Evolutionary conservation across 2,113 vertebrate species (phyloP).

Genomic region (Amblyornis subalaris): DNA sequence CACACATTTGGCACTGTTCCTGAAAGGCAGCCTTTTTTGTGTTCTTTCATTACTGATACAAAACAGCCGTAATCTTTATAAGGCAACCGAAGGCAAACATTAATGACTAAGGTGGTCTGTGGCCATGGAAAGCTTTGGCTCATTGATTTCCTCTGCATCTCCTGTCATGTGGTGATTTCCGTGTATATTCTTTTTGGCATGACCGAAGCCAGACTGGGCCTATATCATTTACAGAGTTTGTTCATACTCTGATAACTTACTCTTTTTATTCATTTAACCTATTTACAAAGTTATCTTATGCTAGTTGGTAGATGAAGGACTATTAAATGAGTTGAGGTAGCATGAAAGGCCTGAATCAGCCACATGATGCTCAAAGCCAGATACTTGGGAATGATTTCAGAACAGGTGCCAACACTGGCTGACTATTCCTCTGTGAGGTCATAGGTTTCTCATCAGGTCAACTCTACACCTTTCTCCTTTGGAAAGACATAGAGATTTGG

Average conservation of each 20-base stretch:
- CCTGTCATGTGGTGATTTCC: neutral
- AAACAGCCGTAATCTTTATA: neutral
- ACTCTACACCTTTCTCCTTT: neutral
- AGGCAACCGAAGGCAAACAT: neutral
- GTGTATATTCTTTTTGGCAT: neutral
- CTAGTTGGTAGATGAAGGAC: neutral
- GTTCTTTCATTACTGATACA: neutral
- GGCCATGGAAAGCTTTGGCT: neutral
- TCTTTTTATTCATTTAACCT: neutral
- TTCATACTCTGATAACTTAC: neutral
- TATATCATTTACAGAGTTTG: neutral
- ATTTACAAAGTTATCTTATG: neutral
- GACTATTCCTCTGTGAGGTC: neutral
- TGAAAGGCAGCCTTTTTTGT: neutral
- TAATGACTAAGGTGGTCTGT: neutral
- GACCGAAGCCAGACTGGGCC: neutral
- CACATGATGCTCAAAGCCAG: neutral
- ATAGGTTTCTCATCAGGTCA: neutral
- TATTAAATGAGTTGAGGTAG: neutral
- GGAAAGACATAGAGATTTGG: neutral
- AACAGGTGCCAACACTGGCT: neutral
- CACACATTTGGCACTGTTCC: neutral
- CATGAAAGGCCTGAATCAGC: neutral
- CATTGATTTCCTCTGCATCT: neutral
- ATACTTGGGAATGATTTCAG: neutral